Evolutionary conservation across 1,140 invertebrate genomes (phyloP).

Genomic region (Maniola jurtina): DNA sequence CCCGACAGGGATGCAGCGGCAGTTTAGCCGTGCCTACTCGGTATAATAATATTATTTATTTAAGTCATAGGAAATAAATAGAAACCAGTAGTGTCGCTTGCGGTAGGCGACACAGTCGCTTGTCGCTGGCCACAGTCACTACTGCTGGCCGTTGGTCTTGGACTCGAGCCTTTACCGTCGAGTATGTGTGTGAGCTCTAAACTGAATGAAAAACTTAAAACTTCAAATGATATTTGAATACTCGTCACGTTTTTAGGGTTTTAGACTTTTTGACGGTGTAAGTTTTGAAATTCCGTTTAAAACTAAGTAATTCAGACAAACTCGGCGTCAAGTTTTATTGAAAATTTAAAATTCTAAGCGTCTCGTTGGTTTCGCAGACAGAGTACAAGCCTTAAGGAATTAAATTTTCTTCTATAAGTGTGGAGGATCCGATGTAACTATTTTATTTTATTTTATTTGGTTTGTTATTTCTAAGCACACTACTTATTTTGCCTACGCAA

Average conservation of each 20-base stretch:
- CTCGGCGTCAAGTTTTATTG: conserved; percentile 43
- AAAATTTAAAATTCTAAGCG: conserved; percentile 48
- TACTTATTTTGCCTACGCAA: neutral
- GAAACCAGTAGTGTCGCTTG: too few relatives aligned
- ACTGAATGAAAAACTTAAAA: neutral
- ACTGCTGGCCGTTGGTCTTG: too few relatives aligned
- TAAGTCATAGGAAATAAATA: too few relatives aligned
- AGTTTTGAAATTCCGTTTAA: conserved; percentile 39
- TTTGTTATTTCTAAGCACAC: neutral
- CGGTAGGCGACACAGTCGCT: too few relatives aligned
- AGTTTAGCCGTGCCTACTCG: too few relatives aligned
- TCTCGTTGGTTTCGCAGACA: conserved; percentile 28
- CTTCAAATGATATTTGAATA: conserved; percentile 19
- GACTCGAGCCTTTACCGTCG: too few relatives aligned
- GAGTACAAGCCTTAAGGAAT: conserved; percentile 19
- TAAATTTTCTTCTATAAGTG: conserved; percentile 10
- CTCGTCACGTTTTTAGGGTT: conserved; percentile 23
- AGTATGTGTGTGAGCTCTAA: too few relatives aligned
- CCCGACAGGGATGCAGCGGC: too few relatives aligned
- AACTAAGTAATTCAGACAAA: conserved; percentile 41
- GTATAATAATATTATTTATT: too few relatives aligned
- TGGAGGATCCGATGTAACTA: neutral
- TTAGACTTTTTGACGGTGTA: conserved; percentile 27
- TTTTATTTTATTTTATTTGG: neutral
- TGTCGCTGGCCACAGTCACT: too few relatives aligned